phyloP scores from a whole-genome alignment of 2,113 vertebrate species.

The Catharus fuscescens region DNA sequence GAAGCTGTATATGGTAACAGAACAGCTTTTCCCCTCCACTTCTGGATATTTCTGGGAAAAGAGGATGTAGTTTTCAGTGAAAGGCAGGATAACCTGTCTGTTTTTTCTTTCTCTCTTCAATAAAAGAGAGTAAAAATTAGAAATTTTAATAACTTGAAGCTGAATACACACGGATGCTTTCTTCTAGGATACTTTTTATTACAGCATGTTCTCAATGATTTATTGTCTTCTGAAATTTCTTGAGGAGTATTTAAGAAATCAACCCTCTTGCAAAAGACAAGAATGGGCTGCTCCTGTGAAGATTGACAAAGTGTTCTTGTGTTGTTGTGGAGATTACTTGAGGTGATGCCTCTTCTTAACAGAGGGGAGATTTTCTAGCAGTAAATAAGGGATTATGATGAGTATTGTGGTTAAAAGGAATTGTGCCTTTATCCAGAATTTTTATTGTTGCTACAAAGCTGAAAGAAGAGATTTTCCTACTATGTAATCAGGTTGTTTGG shows the following conservation, averaged over 20 bases:
- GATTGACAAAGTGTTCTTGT: background rate
- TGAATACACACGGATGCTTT: background rate
- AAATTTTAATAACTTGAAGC: background rate
- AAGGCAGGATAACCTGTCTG: background rate
- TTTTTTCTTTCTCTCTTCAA: background rate
- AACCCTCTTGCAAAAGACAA: background rate
- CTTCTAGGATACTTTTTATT: background rate
- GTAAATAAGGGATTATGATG: background rate
- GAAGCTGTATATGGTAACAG: background rate
- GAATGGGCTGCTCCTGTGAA: background rate
- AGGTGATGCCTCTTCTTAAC: background rate
- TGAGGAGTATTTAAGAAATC: background rate
- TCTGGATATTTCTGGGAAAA: background rate
- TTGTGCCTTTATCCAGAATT: background rate
- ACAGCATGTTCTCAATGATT: background rate
- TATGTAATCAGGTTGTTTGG: conserved; percentile 8
- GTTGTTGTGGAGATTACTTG: background rate
- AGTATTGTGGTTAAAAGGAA: background rate
- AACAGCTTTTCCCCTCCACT: background rate
- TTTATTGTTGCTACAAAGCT: background rate
- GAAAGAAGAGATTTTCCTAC: background rate
- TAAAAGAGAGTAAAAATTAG: background rate
- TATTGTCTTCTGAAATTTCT: background rate
- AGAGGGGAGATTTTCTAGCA: background rate
- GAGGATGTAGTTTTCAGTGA: background rate